These are phyloP conservation scores for Cyprinodon diabolis DNA, from an alignment of 2,797 vertebrate genomes.

Conservation along the genomic window DNA sequence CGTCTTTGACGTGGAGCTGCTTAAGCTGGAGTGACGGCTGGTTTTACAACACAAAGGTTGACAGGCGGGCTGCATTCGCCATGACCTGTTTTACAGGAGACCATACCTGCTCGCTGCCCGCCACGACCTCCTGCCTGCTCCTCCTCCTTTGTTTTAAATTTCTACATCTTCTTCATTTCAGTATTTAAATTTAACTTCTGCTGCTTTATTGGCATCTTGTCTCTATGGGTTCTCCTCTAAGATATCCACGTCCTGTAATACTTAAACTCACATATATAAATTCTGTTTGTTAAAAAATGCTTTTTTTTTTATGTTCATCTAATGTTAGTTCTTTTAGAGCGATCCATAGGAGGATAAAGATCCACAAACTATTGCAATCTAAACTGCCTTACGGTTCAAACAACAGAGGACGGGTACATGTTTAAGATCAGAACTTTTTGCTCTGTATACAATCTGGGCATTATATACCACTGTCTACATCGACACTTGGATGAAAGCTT, in stretches of 20 bases:
- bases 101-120: conserved; percentile 47
- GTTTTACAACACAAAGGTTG: conserved; percentile 7
- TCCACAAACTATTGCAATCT: conserved; percentile 64
- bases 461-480: conserved; percentile 90
- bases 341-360: conserved; percentile 58
- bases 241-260: conserved; percentile 26
- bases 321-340: conserved; percentile 81
- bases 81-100: conserved; percentile 52
- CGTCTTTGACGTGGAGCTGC: conserved; percentile 97
- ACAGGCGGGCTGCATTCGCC: conserved; percentile 43
- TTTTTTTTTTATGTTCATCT: conserved; percentile 62
- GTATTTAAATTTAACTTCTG: conserved; percentile 67
- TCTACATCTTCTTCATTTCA: conserved; percentile 61
- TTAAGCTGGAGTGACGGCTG: conserved; percentile 90
- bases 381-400: conserved; percentile 88
- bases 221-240: conserved; percentile 60
- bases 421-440: conserved; percentile 77
- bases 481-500: conserved; percentile 86
- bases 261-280: conserved; percentile 53
- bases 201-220: conserved; percentile 71
- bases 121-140: conserved; percentile 27
- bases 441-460: conserved; percentile 86
- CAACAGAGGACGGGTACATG: conserved; percentile 78
- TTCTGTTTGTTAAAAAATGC: conserved; percentile 51
- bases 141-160: conserved; percentile 40